Evolutionary conservation across 2,888 invertebrate genomes (phyloP).

Genomic region (Augochlorella aurata): DNA sequence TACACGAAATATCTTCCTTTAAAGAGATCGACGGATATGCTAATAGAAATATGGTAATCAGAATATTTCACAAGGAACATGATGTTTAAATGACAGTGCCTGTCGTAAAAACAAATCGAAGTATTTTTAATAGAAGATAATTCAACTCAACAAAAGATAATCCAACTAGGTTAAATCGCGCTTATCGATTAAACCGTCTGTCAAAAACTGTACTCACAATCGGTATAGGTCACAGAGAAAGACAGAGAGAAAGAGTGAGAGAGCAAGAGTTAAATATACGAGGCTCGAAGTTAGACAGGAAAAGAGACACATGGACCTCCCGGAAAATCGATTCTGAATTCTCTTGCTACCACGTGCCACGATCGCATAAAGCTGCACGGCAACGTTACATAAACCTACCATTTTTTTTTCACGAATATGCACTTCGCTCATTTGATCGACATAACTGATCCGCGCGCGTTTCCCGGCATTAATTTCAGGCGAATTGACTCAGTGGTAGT

Average conservation of each 20-base stretch:
- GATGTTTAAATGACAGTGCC: neutral
- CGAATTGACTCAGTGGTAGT: neutral
- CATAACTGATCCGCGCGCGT: neutral
- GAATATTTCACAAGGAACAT: neutral
- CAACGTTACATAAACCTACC: neutral
- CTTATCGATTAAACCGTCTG: constrained; percentile 23
- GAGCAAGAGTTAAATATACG: neutral
- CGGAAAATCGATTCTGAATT: constrained; percentile 22
- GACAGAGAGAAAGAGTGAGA: neutral
- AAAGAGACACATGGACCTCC: constrained; percentile 1
- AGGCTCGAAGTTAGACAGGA: neutral
- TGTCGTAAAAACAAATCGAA: neutral
- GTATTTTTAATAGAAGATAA: neutral
- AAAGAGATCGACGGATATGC: neutral
- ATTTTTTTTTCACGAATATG: neutral
- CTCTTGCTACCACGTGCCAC: neutral
- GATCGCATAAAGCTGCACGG: constrained; percentile 7
- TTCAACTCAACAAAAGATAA: neutral
- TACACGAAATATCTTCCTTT: neutral
- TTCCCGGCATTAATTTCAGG: neutral
- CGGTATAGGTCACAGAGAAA: neutral
- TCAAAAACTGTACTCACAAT: neutral
- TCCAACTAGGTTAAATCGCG: constrained; percentile 20
- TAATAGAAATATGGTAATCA: neutral
- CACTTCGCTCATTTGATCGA: neutral